Evolutionary conservation across 2,113 vertebrate species (phyloP), one percentile per base, ranked within the genome.

Genomic region (Neotoma lepida): DNA sequence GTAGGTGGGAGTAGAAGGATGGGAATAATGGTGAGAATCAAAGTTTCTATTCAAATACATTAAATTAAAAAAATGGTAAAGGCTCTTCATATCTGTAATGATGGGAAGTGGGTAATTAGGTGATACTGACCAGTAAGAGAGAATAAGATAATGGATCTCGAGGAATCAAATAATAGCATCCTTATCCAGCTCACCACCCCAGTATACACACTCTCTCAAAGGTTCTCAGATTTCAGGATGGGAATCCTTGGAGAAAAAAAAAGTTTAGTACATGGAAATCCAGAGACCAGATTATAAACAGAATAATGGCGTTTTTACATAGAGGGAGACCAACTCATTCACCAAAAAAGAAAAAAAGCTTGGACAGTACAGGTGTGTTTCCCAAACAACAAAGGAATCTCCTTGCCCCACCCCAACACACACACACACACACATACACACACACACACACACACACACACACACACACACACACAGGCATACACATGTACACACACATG

Each of bases 31-130:
- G 22, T 35, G 24, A 70, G n/a, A 81, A 88, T 77, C 9, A 39
- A 90, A 74, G 63, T 92, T 85, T 82, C 68, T 74, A 84, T 89
- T 93, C 78, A 56, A 70, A 90, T 86, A 77, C 73, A 9, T 78
- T 86, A 80, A 68, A 26, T 77, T 46, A 82, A 49, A 85, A 80
- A 56, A 88, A 41, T 49, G 26, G 70, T 54, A 66, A 78, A 87
- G 5, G 1, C 46, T 85, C n/a, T 76, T 54, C 5, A 4, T 35
- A 33, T 64, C 49, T 87, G 68, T 87, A 91, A 87, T 86, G 73
- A 46, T 33, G 20, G 22, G 51, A 51, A 73, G 30, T 33, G 18
- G 26, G 46, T 68, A n/a, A 63, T 46, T n/a, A 56, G 44, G 51
- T 49, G 51, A 28, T 7, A 35, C 6, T 61, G 58, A 61, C 28